Percentiles rank a stretch among this genome's conserved stretches.
phyloP scores from a whole-genome alignment of 2,888 invertebrate species.

The Plutella xylostella region DNA sequence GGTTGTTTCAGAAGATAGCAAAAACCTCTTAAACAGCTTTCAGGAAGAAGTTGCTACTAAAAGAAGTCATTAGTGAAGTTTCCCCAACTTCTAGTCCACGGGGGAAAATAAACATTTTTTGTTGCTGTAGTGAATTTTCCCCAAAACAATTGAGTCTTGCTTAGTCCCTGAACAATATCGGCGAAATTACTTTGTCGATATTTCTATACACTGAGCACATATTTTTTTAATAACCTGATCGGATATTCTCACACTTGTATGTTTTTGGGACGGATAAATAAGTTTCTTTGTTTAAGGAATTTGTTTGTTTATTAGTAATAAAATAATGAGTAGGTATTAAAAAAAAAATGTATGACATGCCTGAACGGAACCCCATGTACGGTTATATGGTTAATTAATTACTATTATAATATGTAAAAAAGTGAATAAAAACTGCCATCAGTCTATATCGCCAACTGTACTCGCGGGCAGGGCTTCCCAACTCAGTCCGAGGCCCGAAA shows the following conservation, averaged over 20 bases:
- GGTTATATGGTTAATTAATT: too few relatives aligned
- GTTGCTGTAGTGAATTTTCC: too few relatives aligned
- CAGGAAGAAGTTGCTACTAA: conserved; percentile 46
- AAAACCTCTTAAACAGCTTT: conserved; percentile 42
- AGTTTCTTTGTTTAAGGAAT: too few relatives aligned
- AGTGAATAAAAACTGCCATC: too few relatives aligned
- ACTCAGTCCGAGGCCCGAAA: conserved; percentile 46
- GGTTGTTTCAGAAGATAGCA: conserved; percentile 53
- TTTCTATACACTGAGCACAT: too few relatives aligned
- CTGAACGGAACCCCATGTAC: too few relatives aligned
- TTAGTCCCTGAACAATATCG: conserved; percentile 34
- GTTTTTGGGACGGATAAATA: too few relatives aligned
- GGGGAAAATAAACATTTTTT: conserved; percentile 59
- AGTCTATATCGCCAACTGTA: not conserved
- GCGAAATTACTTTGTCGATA: conserved; percentile 24
- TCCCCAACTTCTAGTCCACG: conserved; percentile 38
- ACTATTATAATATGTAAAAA: conserved; percentile 43
- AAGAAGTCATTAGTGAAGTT: conserved; percentile 64
- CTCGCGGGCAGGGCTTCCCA: conserved; percentile 17
- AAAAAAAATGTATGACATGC: too few relatives aligned
- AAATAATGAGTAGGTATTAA: too few relatives aligned
- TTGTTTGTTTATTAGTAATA: too few relatives aligned
- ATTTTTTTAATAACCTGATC: too few relatives aligned
- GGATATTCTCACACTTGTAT: too few relatives aligned
- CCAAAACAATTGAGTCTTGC: conserved; percentile 46